phyloP scores from a whole-genome alignment of 1,140 invertebrate genomes.

The Nephila pilipes region DNA sequence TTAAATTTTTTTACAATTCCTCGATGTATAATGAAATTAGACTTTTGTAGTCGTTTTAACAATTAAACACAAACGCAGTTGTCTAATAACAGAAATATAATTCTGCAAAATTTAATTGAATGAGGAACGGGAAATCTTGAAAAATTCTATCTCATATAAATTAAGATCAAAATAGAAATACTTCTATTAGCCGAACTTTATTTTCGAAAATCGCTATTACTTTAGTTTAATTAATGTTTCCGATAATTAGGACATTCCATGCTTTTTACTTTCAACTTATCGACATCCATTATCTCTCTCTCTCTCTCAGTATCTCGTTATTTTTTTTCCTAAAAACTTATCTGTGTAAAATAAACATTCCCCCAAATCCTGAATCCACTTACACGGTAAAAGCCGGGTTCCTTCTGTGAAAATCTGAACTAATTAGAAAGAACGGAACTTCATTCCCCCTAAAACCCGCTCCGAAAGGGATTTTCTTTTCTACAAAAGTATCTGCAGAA shows the following conservation, averaged over 20 bases:
- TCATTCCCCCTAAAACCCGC: not conserved
- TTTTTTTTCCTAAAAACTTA: not conserved
- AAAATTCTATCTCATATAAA: too few relatives aligned
- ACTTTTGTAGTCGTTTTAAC: too few relatives aligned
- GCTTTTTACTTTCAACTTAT: not conserved
- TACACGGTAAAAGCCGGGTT: not conserved
- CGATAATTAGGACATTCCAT: not conserved
- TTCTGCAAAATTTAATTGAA: too few relatives aligned
- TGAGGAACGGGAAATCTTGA: too few relatives aligned
- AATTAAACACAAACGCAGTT: too few relatives aligned
- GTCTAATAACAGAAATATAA: too few relatives aligned
- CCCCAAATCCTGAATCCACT: not conserved
- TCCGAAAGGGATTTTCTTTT: not conserved
- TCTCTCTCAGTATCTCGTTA: not conserved
- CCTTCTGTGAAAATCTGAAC: slow-evolving; percentile 28
- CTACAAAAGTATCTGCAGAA: slow-evolving; percentile 7
- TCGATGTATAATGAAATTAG: too few relatives aligned
- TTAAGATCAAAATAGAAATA: too few relatives aligned
- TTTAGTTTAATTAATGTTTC: not conserved
- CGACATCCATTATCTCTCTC: not conserved
- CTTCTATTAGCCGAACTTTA: not conserved
- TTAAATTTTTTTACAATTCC: too few relatives aligned
- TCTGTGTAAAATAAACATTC: not conserved
- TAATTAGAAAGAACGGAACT: slow-evolving; percentile 49
- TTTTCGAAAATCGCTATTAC: not conserved